Base-by-base conservation (phyloP, 2,888 invertebrate genomes). In the Helleia helle region DNA sequence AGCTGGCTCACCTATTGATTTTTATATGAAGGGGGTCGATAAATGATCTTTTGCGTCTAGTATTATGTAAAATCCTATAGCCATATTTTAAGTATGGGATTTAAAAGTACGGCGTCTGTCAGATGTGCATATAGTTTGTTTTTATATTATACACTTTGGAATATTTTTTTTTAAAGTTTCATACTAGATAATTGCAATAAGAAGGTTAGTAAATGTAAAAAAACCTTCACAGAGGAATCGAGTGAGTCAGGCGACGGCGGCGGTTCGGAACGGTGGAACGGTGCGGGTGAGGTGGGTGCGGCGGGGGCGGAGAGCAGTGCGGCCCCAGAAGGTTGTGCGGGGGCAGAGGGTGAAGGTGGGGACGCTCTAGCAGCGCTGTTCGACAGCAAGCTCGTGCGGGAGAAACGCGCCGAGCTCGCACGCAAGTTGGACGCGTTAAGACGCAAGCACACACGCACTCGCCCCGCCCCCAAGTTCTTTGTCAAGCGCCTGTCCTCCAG, bases 361-460 rank as follows among this genome's bases (percentile, higher is more conserved):
- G 95, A 95, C 57, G 87, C 93, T 0, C 36, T 97, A 36, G 93
- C 94, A 11, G 89, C 91, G 51, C 86, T 97, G 12, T 87, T 94
- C 59, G 91, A 92, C 3, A 89, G 91, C 63, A 97, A 97, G 71
- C 65, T 89, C 28, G 94, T 95, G 8, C 90, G 90, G 41, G 96
- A 96, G 58, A 94, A 95, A 62, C 88, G 91, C 29, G 62, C 88
- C 1, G 96, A 97, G 67, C 75, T 96, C 51, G 94, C 96, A 41
- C 94, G 96, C 63, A 96, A 97, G 63, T 70, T 97, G 41, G 95
- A 96, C 55, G 86, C 90, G 17, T 65, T 97, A 43, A 87, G 91
- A 40, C 91, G 93, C 62, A 95, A 94, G 56, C 91, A 92, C 59
- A 94, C 94, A 53, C 93, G 94, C 72, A 88, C 90, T 42, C 76